These are phyloP conservation scores for Addax nasomaculatus DNA, from an alignment of 2,113 vertebrate genomes.

Conservation along the genomic window DNA sequence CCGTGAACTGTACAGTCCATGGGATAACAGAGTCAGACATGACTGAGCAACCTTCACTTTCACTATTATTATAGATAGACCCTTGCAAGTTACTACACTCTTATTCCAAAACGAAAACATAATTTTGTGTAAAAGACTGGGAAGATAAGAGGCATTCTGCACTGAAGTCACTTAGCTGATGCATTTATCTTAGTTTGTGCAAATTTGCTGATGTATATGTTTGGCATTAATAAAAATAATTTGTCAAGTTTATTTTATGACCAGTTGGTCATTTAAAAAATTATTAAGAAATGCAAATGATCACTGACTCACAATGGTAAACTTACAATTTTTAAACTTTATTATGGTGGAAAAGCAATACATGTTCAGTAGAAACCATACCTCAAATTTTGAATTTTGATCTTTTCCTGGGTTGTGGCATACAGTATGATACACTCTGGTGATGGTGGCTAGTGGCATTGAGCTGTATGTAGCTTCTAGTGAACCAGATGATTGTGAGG, in stretches of 20 bases:
- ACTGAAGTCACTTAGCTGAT: not conserved
- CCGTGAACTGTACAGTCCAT: not conserved
- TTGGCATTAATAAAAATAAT: not conserved
- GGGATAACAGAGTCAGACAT: not conserved
- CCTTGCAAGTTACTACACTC: not conserved
- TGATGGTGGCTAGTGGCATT: not conserved
- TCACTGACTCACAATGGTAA: not conserved
- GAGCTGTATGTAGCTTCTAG: not conserved
- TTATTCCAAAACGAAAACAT: not conserved
- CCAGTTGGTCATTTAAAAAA: not conserved
- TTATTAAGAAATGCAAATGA: not conserved
- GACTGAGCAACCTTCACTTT: not conserved
- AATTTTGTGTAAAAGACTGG: not conserved
- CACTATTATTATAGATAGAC: not conserved
- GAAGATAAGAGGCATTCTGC: not conserved
- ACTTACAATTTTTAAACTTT: not conserved
- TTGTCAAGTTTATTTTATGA: constrained; percentile 2
- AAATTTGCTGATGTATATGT: not conserved
- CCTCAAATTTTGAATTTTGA: not conserved
- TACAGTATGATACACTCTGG: not conserved
- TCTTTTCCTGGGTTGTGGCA: not conserved
- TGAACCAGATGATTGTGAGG: not conserved
- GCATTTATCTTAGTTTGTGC: not conserved
- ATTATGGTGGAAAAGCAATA: not conserved
- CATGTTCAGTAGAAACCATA: not conserved